Percentiles rank a stretch among this genome's conserved stretches.
Conservation (phyloP, 2,113 vertebrate species). For the Neogale vison region DNA sequence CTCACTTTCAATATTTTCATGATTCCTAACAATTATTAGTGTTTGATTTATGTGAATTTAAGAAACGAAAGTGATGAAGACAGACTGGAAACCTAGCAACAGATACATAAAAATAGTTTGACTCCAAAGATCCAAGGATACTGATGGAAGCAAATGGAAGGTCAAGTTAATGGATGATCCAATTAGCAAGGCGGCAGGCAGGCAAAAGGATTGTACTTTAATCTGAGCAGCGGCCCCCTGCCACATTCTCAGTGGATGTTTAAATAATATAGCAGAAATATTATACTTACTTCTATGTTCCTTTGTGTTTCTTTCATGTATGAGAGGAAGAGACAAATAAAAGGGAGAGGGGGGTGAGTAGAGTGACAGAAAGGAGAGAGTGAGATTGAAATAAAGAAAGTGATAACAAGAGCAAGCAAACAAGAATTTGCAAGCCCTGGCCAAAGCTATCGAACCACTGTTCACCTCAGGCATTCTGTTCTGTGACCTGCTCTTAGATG, state of each 20-base stretch:
- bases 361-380: neutral
- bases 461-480: neutral
- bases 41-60: constrained; percentile 10
- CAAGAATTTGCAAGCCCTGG: neutral
- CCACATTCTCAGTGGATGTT: neutral
- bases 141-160: neutral
- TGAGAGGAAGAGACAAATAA: neutral
- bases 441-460: neutral
- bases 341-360: too few relatives aligned
- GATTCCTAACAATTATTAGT: neutral
- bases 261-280: neutral
- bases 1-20: neutral
- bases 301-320: neutral
- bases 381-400: neutral
- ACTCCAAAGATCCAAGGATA: neutral
- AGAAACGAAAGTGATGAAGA: neutral
- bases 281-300: neutral
- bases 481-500: neutral
- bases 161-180: neutral
- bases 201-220: neutral
- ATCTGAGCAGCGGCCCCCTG: neutral
- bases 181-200: neutral
- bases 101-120: neutral
- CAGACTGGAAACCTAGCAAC: neutral
- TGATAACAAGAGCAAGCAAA: neutral